Evolutionary conservation across 2,113 vertebrate genomes (phyloP).

Genomic region (Pseudorhombus dupliciocellatus): DNA sequence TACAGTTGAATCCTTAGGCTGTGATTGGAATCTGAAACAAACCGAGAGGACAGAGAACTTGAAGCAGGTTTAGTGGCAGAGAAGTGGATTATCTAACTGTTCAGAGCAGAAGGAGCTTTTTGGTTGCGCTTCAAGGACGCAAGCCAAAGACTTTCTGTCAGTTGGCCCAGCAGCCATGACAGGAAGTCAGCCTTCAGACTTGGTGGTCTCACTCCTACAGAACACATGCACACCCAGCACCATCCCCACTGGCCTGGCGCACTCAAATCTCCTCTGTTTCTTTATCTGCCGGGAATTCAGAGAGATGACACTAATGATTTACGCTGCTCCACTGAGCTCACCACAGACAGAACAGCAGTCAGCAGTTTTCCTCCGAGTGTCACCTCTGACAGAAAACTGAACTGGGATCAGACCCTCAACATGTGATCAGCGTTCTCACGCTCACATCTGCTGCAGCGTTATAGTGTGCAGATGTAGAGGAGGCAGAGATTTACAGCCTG

Average conservation of each 20-base stretch:
- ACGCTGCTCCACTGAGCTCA: slow-evolving; percentile 39
- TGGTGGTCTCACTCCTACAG: slow-evolving; percentile 85
- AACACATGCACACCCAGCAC: slow-evolving; percentile 71
- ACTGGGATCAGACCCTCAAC: slow-evolving; percentile 53
- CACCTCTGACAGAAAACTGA: slow-evolving; percentile 48
- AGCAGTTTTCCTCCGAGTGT: slow-evolving; percentile 48
- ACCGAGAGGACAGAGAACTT: neutral
- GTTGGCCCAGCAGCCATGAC: slow-evolving; percentile 65
- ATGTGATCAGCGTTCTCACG: slow-evolving; percentile 45
- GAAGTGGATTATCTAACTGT: slow-evolving; percentile 50
- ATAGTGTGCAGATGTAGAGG: slow-evolving; percentile 73
- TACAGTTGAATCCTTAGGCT: neutral
- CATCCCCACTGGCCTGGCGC: slow-evolving; percentile 17
- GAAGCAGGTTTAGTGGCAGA: slow-evolving; percentile 13
- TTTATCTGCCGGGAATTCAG: slow-evolving; percentile 33
- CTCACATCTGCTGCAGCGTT: slow-evolving; percentile 56
- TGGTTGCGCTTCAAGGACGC: slow-evolving; percentile 59
- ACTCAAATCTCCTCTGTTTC: slow-evolving; percentile 46
- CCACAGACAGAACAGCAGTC: slow-evolving; percentile 54
- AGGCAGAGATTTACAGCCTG: slow-evolving; percentile 49
- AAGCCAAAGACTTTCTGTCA: slow-evolving; percentile 72
- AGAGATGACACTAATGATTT: slow-evolving; percentile 56
- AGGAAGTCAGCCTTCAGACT: slow-evolving; percentile 77
- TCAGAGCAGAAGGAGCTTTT: slow-evolving; percentile 57
- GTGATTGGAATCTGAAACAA: slow-evolving; percentile 16